A percentile compares a stretch with the other conserved stretches of the same genome.
Conservation (phyloP, 2,113 vertebrate genomes). For the Panthera uncia region DNA sequence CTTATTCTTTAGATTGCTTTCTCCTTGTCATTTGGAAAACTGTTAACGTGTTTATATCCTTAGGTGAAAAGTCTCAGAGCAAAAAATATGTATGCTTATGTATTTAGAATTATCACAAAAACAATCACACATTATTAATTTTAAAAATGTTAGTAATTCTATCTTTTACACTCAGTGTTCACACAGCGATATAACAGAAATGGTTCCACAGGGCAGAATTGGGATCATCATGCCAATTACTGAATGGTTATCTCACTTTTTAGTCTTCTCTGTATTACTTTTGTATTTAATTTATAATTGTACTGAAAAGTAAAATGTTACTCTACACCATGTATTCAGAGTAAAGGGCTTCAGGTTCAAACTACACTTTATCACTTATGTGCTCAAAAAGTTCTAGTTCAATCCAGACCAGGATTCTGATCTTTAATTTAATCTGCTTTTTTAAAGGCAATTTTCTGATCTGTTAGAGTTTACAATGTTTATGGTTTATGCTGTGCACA, state of each 20-base stretch:
- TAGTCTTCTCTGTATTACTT: slow-evolving; percentile 8
- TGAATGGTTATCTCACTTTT: not conserved
- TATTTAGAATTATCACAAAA: not conserved
- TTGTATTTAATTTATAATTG: not conserved
- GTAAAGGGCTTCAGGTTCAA: not conserved
- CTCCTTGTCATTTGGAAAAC: not conserved
- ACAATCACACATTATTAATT: not conserved
- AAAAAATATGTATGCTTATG: not conserved
- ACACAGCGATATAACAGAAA: not conserved
- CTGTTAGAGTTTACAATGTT: slow-evolving; percentile 47
- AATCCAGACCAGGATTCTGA: slow-evolving; percentile 42
- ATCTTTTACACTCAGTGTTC: not conserved
- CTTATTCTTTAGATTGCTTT: not conserved
- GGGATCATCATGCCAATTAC: not conserved
- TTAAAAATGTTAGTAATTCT: not conserved
- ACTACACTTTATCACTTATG: slow-evolving; percentile 51
- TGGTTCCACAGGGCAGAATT: not conserved
- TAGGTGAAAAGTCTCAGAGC: not conserved
- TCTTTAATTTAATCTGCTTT: slow-evolving; percentile 46
- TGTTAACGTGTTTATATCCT: not conserved
- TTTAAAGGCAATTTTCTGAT: slow-evolving; percentile 62
- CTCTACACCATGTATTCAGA: not conserved
- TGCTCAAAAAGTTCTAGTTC: slow-evolving; percentile 46
- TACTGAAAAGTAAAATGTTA: slow-evolving; percentile 40
- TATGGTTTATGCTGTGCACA: slow-evolving; percentile 44